These are phyloP conservation scores for Diabrotica undecimpunctata DNA, from an alignment of 1,140 invertebrate genomes.

Conservation along the genomic window DNA sequence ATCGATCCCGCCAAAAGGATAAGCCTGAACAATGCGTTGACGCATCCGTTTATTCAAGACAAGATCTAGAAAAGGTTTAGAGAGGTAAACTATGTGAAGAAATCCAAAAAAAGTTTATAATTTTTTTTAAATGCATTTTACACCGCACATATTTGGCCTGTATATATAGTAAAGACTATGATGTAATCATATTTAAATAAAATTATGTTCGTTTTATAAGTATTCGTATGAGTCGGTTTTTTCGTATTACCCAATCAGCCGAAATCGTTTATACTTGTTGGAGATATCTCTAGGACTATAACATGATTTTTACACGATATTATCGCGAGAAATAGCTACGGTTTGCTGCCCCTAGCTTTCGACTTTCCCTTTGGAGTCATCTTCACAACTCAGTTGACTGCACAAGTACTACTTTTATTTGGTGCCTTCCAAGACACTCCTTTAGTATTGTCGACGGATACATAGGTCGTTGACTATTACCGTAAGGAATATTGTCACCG, in stretches of 20 bases:
- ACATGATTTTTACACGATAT: too few relatives aligned
- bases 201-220: conserved; percentile 1
- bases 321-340: too few relatives aligned
- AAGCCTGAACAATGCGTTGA: conserved; percentile 88
- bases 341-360: too few relatives aligned
- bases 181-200: conserved; percentile 9
- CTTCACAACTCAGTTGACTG: too few relatives aligned
- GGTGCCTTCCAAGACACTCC: too few relatives aligned
- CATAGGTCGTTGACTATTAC: too few relatives aligned
- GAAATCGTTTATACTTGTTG: background rate
- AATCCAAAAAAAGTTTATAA: conserved; percentile 15
- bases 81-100: conserved; percentile 36
- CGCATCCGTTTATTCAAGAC: conserved; percentile 96
- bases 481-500: too few relatives aligned
- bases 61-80: conserved; percentile 59
- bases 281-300: background rate
- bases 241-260: background rate
- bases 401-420: too few relatives aligned
- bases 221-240: background rate
- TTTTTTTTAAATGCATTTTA: conserved; percentile 6
- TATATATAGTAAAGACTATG: conserved; percentile 5
- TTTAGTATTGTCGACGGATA: too few relatives aligned
- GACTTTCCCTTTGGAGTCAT: too few relatives aligned
- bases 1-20: conserved; percentile 91
- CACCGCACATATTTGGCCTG: background rate